Base-by-base conservation (phyloP, 2,113 vertebrate species). In the Vidua chalybeata region DNA sequence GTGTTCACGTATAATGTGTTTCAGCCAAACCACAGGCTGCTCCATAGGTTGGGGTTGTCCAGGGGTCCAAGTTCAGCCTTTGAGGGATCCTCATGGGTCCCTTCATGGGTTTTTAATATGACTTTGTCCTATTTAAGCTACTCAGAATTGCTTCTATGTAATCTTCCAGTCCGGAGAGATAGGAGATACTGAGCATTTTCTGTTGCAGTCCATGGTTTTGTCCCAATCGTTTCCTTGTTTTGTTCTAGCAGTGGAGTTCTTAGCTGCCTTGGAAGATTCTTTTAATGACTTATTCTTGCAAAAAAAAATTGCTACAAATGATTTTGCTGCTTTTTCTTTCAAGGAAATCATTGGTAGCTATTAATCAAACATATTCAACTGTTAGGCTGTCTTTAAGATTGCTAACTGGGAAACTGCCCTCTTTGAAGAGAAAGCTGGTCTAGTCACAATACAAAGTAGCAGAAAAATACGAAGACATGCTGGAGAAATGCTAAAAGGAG, bases 1-100 rank as follows among this genome's bases (percentile, higher is more conserved):
- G 31, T 2, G 1, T 74, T 37, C 31, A 69, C 27, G 33, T 12
- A 3, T 15, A 9, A 46, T 1, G 1, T 41, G 39, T 64, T 74
- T n/a, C 48, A 82, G 48, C 27, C 73, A 39, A 55, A 51, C 19
- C 22, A 46, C 8, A 20, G 33, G 23, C 52, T 56, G 35, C 69
- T 51, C 28, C 11, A 1, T 24, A n/a, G 33, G 11, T 21, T 54
- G 11, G 7, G 7, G 3, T 33, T 77, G 45, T 45, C 39, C 41
- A 52, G 35, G 24, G n/a, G 7, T 87, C 46, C 1, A 2, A 54
- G 18, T 61, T 90, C 41, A 48, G 72, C 79, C 55, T 71, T 37
- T 0, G 0, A 24, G 43, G 19, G 20, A 30, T 24, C 15, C 51
- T 26, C 19, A 11, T 10, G 23, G 33, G 10, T 26, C 13, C 4